Percentiles rank a stretch among this genome's conserved stretches.
Conservation (phyloP, 2,888 invertebrate genomes). For the Itoplectis maculator region DNA sequence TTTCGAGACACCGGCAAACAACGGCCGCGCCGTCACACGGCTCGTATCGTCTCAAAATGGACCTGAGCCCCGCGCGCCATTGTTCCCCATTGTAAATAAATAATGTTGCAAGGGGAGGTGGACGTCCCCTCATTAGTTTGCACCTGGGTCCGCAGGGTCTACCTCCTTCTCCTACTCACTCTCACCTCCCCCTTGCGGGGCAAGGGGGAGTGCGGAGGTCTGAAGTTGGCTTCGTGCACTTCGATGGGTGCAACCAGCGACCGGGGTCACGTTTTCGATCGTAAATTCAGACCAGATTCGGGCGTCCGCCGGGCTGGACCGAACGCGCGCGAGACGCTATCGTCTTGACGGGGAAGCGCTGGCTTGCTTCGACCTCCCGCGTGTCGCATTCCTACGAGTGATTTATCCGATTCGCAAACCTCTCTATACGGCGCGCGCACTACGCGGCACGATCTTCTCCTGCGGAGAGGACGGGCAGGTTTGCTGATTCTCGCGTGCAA, state of each 20-base stretch:
- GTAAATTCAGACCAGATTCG: slow-evolving; percentile 59
- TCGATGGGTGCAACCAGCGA: slow-evolving; percentile 34
- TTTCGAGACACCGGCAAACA: slow-evolving; percentile 60
- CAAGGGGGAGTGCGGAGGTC: too few species aligned
- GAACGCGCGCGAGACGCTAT: slow-evolving; percentile 44
- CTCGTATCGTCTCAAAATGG: slow-evolving; percentile 27
- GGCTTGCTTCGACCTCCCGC: slow-evolving; percentile 19
- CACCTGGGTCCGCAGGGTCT: not conserved
- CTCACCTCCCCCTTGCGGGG: too few species aligned
- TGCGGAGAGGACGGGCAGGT: too few species aligned
- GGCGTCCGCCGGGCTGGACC: slow-evolving; percentile 32
- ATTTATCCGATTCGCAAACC: slow-evolving; percentile 54
- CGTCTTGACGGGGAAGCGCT: slow-evolving; percentile 52
- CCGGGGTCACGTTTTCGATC: slow-evolving; percentile 57
- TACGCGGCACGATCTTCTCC: not conserved
- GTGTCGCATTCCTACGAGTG: slow-evolving; percentile 44
- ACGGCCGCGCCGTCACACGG: slow-evolving; percentile 42
- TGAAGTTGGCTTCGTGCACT: slow-evolving; percentile 1
- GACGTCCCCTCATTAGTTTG: slow-evolving; percentile 3
- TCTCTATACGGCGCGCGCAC: slow-evolving; percentile 15
- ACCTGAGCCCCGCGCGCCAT: not conserved
- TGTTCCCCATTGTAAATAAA: slow-evolving; percentile 47
- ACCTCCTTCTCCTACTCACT: too few species aligned
- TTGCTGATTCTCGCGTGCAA: not conserved
- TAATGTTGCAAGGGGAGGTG: not conserved